A percentile compares a stretch with the other conserved stretches of the same genome.
Evolutionary conservation across 2,888 invertebrate genomes (phyloP).

Genomic region (Noctua pronuba): DNA sequence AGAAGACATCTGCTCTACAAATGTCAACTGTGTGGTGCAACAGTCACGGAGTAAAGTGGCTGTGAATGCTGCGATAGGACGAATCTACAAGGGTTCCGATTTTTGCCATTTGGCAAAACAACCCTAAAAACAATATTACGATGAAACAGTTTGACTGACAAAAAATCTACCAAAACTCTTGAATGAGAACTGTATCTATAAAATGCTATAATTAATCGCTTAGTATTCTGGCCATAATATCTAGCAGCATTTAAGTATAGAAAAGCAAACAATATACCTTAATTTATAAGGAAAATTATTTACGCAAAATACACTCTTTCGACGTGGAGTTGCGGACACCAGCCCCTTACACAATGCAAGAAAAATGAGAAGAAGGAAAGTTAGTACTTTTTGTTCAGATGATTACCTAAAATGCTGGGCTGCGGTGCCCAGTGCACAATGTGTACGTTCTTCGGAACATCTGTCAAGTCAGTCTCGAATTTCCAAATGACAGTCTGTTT

Average conservation of each 20-base stretch:
- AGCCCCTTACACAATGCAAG: too few relatives aligned
- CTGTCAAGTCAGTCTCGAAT: slow-evolving; percentile 75
- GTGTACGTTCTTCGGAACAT: slow-evolving; percentile 79
- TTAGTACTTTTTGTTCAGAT: background rate
- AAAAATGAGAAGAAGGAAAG: too few relatives aligned
- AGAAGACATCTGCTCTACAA: too few relatives aligned
- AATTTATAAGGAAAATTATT: background rate
- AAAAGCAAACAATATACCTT: background rate
- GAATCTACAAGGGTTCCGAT: too few relatives aligned
- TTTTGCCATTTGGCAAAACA: too few relatives aligned
- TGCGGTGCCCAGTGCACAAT: slow-evolving; percentile 83
- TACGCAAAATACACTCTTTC: background rate
- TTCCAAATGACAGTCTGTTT: slow-evolving; percentile 84
- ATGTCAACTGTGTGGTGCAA: too few relatives aligned
- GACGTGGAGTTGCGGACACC: background rate
- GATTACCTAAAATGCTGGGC: slow-evolving; percentile 79
- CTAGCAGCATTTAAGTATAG: background rate
- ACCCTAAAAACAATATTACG: background rate
- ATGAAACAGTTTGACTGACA: background rate
- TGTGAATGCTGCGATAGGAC: too few relatives aligned
- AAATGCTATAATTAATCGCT: background rate
- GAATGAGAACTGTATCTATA: background rate
- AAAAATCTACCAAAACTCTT: background rate
- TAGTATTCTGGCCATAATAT: background rate
- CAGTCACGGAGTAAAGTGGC: too few relatives aligned